A percentile compares a stretch with the other conserved stretches of the same genome.
Conservation (phyloP, 2,888 invertebrate species). For the Drosophila subquinaria region DNA sequence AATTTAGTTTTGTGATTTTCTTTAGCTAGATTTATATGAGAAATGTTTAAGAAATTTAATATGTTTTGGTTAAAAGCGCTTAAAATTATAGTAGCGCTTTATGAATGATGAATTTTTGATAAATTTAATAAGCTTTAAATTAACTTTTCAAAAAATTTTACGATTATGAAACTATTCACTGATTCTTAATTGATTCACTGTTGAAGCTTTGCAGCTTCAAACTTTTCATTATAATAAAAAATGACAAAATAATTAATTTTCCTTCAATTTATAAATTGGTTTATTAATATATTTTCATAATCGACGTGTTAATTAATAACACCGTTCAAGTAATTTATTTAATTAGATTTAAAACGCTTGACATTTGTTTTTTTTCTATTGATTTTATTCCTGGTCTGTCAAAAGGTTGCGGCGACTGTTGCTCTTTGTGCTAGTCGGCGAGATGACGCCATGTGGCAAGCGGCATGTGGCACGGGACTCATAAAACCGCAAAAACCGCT, state of each 20-base stretch:
- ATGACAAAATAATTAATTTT: not conserved
- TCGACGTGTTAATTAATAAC: not conserved
- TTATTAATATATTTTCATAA: not conserved
- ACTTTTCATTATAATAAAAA: no score
- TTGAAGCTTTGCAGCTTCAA: no score
- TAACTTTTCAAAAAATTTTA: not conserved
- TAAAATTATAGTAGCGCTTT: not conserved
- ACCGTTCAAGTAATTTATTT: slow-evolving; percentile 2
- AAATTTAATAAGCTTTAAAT: not conserved
- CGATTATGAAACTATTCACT: no score
- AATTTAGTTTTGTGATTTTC: not conserved
- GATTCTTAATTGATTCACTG: no score
- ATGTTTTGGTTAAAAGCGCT: not conserved
- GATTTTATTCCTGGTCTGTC: slow-evolving; percentile 30
- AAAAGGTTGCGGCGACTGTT: slow-evolving; percentile 36
- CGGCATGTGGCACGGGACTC: slow-evolving; percentile 44
- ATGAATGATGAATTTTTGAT: not conserved
- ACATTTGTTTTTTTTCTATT: slow-evolving; percentile 27
- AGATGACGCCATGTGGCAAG: slow-evolving; percentile 61
- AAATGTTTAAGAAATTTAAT: not conserved
- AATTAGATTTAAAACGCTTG: slow-evolving; percentile 29
- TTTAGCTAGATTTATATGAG: not conserved
- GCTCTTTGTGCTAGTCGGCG: slow-evolving; percentile 12
- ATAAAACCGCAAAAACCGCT: slow-evolving; percentile 62
- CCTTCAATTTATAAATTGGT: not conserved